Evolutionary conservation across 1,140 invertebrate species (phyloP), one percentile per base, ranked within the genome.

Genomic region (Trypoxylus dichotomus): DNA sequence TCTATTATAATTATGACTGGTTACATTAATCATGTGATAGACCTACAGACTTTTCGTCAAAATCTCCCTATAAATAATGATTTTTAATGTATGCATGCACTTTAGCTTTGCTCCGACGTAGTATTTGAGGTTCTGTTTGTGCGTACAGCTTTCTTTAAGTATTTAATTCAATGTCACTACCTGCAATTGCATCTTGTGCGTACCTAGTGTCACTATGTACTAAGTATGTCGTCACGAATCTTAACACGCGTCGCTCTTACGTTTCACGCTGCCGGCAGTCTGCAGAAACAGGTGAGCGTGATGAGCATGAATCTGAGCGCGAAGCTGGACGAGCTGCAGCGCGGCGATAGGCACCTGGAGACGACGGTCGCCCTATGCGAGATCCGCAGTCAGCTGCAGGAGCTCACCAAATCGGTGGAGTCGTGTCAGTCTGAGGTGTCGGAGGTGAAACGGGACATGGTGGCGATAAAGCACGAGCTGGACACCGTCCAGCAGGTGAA

Each of bases 251-350:
- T 54, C 47, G 15, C 47, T 54, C 60, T 68, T 68, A 15, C 27
- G 21, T 68, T 68, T 68, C 60, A 68, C 60, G 60, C 60, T 2
- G 47, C 60, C 19, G 19, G 8, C 89, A 96, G 94, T 93, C 93
- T 96, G 90, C 95, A 96, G 91, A 95, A 95, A 91, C 95, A 96
- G 93, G 94, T 96, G 91, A 95, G 93, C 91, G 93, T 96, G 89
- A 96, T 97, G 95, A 96, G 94, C 89, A 95, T 95, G 93, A 96
- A 96, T 91, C 91, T 96, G 89, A 94, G 92, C 86, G 92, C 93
- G 84, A 95, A 96, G 90, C 90, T 96, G 90, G 95, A 96, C 89
- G 94, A 96, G 89, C 92, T 96, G 88, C 94, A 95, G 85, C 90
- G 93, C 82, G 93, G 92, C 86, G 93, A 94, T 89, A 92, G 93